phyloP scores from a whole-genome alignment of 2,113 vertebrate species.

The Mohoua ochrocephala region DNA sequence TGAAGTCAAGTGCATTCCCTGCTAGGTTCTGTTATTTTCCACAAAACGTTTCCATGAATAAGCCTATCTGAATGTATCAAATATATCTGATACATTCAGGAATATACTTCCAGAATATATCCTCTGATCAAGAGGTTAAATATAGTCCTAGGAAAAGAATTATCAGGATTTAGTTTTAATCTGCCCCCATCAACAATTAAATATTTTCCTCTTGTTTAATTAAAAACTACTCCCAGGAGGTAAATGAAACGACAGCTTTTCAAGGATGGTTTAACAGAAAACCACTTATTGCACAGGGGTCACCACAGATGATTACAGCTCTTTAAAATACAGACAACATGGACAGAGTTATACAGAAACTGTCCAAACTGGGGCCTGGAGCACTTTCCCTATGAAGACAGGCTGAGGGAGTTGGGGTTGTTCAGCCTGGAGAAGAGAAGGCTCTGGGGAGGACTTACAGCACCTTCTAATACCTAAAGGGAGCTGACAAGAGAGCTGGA shows the following conservation, averaged over 20 bases:
- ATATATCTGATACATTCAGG: neutral
- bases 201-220: neutral
- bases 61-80: neutral
- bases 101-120: neutral
- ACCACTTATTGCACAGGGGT: neutral
- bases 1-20: neutral
- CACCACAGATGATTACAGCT: neutral
- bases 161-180: neutral
- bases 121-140: neutral
- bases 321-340: neutral
- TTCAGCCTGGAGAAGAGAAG: neutral
- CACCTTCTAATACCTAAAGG: neutral
- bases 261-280: neutral
- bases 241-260: neutral
- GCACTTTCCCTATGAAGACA: neutral
- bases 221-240: neutral
- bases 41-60: neutral
- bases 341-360: neutral
- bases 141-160: neutral
- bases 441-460: neutral
- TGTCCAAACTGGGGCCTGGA: neutral
- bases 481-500: neutral
- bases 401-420: neutral
- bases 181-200: neutral
- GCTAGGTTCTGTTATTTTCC: neutral